Base-by-base conservation (phyloP, 2,888 invertebrate species). In the Caenorhabditis doughertyi region DNA sequence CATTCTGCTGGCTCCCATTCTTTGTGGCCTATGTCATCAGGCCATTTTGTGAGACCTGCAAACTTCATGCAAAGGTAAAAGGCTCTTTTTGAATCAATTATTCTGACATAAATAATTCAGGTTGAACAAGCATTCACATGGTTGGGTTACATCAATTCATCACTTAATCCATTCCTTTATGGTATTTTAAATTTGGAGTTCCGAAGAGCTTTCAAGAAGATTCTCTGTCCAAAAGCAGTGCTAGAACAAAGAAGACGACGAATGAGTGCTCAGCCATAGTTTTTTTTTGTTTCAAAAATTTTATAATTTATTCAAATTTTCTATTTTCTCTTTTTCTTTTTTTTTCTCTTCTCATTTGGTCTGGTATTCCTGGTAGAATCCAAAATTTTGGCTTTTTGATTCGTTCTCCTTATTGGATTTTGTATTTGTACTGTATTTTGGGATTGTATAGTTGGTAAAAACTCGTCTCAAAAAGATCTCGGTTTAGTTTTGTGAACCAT, bases 1-100 rank as follows among this genome's bases (percentile, higher is more conserved):
- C 89, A 58, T 91, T 92, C 64, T 92, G 92, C 72, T 92, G 92
- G 92, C 79, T 92, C 55, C 92, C 92, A 27, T 92, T 92, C 77
- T 92, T 92, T 83, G 89, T 90, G 49, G 89, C 90, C 39, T 92
- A 92, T 79, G 89, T 92, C 7, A 91, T 92, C 23, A 60, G 90
- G 70, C 92, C 92, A n/a, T 92, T 92, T 79, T 92, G 92, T 81
- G 84, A 85, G 47, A 56, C 79, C 13, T 92, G 92, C 79, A 79
- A 84, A 53, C 76, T 92, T 21, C 92, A 92, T 84, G 90, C 91
- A 0, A 92, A 91, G 86, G 90, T 92, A 35, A 11, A n/a, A n/a
- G n/a, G n/a, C n/a, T 39, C 3, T 39, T 16, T 21, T 47, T 16
- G 44, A 11, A n/a, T n/a, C n/a, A n/a, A n/a, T n/a, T 71, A 16